Conservation (phyloP, 2,888 invertebrate genomes). For the Siphonodentalium dalli region DNA sequence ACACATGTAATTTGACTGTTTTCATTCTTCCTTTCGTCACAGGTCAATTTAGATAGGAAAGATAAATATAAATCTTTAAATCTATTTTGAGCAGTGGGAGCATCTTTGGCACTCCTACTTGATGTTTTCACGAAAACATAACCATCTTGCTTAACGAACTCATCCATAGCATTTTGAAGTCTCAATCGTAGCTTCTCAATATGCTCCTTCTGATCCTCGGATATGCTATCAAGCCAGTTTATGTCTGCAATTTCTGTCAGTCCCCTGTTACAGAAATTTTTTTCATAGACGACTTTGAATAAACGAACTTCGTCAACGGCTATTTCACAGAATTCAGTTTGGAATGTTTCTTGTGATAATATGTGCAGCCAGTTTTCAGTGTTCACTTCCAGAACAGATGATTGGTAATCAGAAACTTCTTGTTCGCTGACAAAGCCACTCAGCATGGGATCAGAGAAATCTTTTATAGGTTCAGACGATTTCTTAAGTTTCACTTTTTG, state of each 20-base stretch:
- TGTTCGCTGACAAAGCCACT: conserved; percentile 40
- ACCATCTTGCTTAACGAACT: conserved; percentile 29
- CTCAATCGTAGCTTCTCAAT: conserved; percentile 28
- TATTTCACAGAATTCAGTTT: conserved; percentile 40
- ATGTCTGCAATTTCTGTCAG: conserved; percentile 12
- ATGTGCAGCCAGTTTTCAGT: conserved; percentile 46
- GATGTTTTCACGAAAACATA: conserved; percentile 53
- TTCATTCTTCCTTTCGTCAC: conserved; percentile 30
- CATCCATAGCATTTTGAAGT: conserved; percentile 33
- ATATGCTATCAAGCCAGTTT: conserved; percentile 31
- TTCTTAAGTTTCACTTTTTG: conserved; percentile 38
- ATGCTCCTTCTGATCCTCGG: conserved; percentile 21
- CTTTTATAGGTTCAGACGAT: conserved; percentile 36
- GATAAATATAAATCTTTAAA: conserved; percentile 38
- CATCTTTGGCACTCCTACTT: conserved; percentile 52
- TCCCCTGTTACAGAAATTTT: conserved; percentile 27
- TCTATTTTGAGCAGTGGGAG: conserved; percentile 39
- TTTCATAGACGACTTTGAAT: conserved; percentile 43
- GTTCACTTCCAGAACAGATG: conserved; percentile 44
- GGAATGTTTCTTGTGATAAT: conserved; percentile 41
- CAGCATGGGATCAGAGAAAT: conserved; percentile 46
- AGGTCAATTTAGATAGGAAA: conserved; percentile 25
- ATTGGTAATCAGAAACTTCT: conserved; percentile 44
- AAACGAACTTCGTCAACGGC: conserved; percentile 37
- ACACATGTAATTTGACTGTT: conserved; percentile 46